Base-by-base conservation (phyloP, 1,140 invertebrate species). In the Drosophila azteca region DNA sequence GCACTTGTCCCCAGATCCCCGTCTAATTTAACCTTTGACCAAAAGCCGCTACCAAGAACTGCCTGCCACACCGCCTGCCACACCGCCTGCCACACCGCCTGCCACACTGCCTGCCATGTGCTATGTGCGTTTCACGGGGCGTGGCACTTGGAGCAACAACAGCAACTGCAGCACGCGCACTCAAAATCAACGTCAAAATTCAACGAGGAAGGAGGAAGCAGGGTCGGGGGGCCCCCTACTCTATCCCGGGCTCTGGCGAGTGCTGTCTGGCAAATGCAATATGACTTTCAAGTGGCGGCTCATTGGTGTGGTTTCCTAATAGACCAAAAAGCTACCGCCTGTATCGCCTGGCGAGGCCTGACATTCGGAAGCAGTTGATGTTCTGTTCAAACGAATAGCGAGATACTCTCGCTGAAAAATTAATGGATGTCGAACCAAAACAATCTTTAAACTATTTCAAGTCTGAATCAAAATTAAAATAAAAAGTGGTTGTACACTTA, bases 1-100 rank as follows among this genome's bases (percentile, higher is more conserved):
- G 82, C 82, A 85, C 82, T 85, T 85, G 82, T 85, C 82, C 87
- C 82, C 78, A 78, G 74, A 73, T 72, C 68, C 49, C 77, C 66
- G 77, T 84, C 65, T 85, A 62, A 87, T 87, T 85, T 85, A 85
- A 87, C 82, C 82, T 85, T 85, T 85, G 82, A 87, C 82, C 82
- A 85, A 85, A 85, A 68, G 82, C 82, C 82, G 82, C 82, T 87
- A 75, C 82, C 78, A 67, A 39, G 73, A 73, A 77, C 63, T 55
- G 50, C 39, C 31, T 44, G 50, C 46, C 57, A 52, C 55, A 11
- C 9, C 9, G 35, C 35, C 35, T 11, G 31, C 31, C 31, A 35
- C n/a, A 77, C 63, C 55, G 50, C 39, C 31, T 44, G 50, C 46
- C 57, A 52, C 55, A 77, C 63, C 55, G 50, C 39, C 31, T 44